phyloP scores from a whole-genome alignment of 1,140 invertebrate genomes.

The Scylla paramamosain region DNA sequence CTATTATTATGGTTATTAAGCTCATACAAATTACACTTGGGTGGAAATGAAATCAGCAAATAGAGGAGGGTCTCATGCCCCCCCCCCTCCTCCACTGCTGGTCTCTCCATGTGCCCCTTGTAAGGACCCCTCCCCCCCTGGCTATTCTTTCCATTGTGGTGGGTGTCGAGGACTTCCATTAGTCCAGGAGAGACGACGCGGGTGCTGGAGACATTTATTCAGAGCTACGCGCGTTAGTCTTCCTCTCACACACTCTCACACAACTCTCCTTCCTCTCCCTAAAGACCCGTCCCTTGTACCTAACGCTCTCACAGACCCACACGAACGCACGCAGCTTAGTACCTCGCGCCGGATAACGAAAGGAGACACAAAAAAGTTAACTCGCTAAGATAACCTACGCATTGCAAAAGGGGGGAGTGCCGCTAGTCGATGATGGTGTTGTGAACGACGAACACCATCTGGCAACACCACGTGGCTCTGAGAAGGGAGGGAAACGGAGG shows the following conservation, averaged over 20 bases:
- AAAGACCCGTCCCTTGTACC: too few species aligned
- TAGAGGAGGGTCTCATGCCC: not conserved
- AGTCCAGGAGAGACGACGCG: not conserved
- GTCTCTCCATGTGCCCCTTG: not conserved
- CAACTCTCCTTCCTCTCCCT: not conserved
- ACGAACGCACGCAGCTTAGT: too few species aligned
- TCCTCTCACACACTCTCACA: not conserved
- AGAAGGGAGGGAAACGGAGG: not conserved
- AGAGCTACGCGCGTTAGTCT: not conserved
- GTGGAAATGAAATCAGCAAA: constrained; percentile 72
- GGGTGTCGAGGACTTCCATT: constrained; percentile 61
- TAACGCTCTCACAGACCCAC: not conserved
- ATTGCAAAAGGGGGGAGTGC: not conserved
- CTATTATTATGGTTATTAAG: constrained; percentile 73
- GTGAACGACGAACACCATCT: not conserved
- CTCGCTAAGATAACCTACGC: not conserved
- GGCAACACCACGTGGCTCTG: not conserved
- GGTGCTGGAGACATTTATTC: constrained; percentile 25
- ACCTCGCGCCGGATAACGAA: not conserved
- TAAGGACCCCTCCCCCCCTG: not conserved
- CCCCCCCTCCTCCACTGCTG: not conserved
- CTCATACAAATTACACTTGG: constrained; percentile 69
- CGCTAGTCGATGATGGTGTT: not conserved
- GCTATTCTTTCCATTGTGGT: constrained; percentile 65
- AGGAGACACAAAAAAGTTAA: not conserved